Evolutionary conservation across 1,140 invertebrate genomes (phyloP), one percentile per base, ranked within the genome.

Genomic region (Periplaneta americana): DNA sequence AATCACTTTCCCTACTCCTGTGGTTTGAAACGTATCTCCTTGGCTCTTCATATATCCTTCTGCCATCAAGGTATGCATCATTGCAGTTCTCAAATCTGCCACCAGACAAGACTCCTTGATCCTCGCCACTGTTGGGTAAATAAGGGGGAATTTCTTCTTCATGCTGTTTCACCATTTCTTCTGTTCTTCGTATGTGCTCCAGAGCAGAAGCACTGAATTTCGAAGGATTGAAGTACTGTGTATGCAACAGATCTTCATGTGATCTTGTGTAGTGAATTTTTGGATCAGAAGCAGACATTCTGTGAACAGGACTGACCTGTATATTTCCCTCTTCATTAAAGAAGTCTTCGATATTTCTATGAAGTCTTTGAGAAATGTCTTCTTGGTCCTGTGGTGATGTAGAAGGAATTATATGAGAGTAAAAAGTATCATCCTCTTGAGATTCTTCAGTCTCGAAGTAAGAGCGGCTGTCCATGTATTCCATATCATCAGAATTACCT

Each of bases 331-430:
- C 48, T 28, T 66, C 48, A 66, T 66, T n/a, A n/a, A 66, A 22
- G 28, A 9, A 66, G 28, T n/a, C 48, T n/a, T 66, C 48, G 6
- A n/a, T 28, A 28, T 66, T n/a, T 8, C 48, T 66, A n/a, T 66
- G n/a, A 66, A 66, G 28, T 66, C 22, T 66, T n/a, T 66, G 28
- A 66, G 22, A 6, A 66, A 66, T 66, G 11, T 28, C 28, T n/a
- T 66, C 48, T n/a, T 66, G 48, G 48, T 66, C 48, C 28, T 66
- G 48, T 3, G 48, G n/a, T 66, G 48, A 66, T 66, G 76, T 34
- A 36, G 76, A 34, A 34, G 36, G 37, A 36, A 80, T 75, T 34
- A 80, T 34, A 31, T 80, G 80, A 80, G 80, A 80, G 74, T 34
- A 80, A 34, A 80, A 80, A 10, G 32, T 75, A 75, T 80, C 80